These are phyloP conservation scores for Eupeodes luniger DNA, from an alignment of 2,888 invertebrate genomes.

Conservation along the genomic window DNA sequence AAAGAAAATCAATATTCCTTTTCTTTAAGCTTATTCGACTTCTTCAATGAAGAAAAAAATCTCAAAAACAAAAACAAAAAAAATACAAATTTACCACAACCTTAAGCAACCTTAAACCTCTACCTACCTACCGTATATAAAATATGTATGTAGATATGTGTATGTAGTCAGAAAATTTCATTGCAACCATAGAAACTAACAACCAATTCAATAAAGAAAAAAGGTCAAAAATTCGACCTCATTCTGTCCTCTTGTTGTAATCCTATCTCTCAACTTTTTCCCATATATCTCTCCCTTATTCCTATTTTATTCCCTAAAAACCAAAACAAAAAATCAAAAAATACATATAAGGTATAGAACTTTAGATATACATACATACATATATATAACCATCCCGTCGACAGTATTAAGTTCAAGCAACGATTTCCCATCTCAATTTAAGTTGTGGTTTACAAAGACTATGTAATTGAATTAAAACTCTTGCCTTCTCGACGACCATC, in stretches of 20 bases:
- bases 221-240: constrained; percentile 26
- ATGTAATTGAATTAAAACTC: constrained; percentile 74
- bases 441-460: constrained; percentile 64
- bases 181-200: constrained; percentile 15
- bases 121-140: no score
- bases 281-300: neutral
- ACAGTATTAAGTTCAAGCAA: constrained; percentile 44
- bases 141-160: neutral
- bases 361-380: neutral
- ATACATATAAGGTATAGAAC: no score
- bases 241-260: constrained; percentile 26
- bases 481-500: constrained; percentile 40
- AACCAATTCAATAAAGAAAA: constrained; percentile 16
- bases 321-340: constrained; percentile 1
- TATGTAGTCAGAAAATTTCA: constrained; percentile 9
- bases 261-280: constrained; percentile 24
- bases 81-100: neutral
- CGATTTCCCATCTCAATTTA: constrained; percentile 70
- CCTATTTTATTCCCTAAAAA: neutral
- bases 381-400: constrained; percentile 11
- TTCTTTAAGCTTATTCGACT: no score
- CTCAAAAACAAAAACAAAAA: neutral
- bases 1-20: no score
- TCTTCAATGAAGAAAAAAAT: no score
- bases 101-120: no score